Conservation (phyloP, 1,140 invertebrate species). For the Diorhabda sublineata region DNA sequence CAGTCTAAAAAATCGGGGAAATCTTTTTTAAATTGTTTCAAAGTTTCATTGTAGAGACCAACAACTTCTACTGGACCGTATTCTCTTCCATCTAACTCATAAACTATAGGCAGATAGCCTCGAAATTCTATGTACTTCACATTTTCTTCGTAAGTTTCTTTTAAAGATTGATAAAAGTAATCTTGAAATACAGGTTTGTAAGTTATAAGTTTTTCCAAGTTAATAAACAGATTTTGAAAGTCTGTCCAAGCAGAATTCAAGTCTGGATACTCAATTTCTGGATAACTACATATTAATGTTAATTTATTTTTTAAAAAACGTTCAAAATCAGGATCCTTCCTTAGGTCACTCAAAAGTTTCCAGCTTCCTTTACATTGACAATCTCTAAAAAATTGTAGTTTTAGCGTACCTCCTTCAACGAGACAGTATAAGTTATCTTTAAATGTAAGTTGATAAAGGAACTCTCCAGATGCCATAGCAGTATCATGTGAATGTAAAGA, state of each 20-base stretch:
- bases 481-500: slow-evolving; percentile 69
- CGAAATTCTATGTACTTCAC: slow-evolving; percentile 74
- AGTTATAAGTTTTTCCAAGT: slow-evolving; percentile 56
- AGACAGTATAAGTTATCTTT: slow-evolving; percentile 64
- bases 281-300: slow-evolving; percentile 59
- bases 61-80: slow-evolving; percentile 47
- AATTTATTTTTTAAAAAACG: slow-evolving; percentile 55
- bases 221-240: slow-evolving; percentile 63
- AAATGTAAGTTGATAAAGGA: slow-evolving; percentile 52
- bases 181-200: slow-evolving; percentile 70
- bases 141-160: slow-evolving; percentile 72
- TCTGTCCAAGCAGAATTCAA: slow-evolving; percentile 64
- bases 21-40: slow-evolving; percentile 49
- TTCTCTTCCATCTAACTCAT: slow-evolving; percentile 51
- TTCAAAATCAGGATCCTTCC: slow-evolving; percentile 56
- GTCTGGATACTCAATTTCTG: slow-evolving; percentile 56
- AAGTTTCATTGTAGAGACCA: slow-evolving; percentile 49
- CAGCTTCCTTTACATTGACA: slow-evolving; percentile 26
- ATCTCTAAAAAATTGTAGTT: slow-evolving; percentile 45
- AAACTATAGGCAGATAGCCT: slow-evolving; percentile 49
- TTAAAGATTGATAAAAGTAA: slow-evolving; percentile 66
- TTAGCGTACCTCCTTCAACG: slow-evolving; percentile 41
- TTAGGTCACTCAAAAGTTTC: slow-evolving; percentile 27
- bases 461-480: slow-evolving; percentile 60
- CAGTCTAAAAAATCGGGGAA: slow-evolving; percentile 61